These are phyloP conservation scores for Mamestra configurata DNA, from an alignment of 1,140 invertebrate species.

Conservation along the genomic window DNA sequence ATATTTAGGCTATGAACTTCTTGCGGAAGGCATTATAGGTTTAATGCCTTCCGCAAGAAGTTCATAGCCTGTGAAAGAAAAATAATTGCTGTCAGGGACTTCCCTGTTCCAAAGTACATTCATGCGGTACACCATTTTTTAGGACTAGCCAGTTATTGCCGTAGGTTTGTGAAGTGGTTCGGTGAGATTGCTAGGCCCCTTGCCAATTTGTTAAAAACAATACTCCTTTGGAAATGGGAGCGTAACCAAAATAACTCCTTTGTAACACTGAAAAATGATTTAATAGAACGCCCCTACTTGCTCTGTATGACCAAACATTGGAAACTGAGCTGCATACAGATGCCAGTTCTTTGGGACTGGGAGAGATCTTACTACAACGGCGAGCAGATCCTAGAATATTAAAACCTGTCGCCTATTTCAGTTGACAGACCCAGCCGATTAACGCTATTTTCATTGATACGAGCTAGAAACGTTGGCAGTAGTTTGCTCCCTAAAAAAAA, in stretches of 20 bases:
- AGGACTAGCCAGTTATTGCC: not conserved
- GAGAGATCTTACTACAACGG: too few relatives aligned
- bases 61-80: not conserved
- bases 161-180: not conserved
- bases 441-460: too few relatives aligned
- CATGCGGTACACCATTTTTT: not conserved
- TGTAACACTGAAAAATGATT: conserved; percentile 57
- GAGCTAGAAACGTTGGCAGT: too few relatives aligned
- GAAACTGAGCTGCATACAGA: too few relatives aligned
- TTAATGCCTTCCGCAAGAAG: too few relatives aligned
- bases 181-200: not conserved
- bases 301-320: too few relatives aligned
- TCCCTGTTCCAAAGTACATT: not conserved
- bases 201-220: not conserved
- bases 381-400: too few relatives aligned
- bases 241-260: not conserved
- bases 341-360: too few relatives aligned
- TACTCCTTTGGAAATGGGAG: not conserved
- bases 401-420: too few relatives aligned
- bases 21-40: not conserved
- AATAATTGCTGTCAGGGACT: not conserved
- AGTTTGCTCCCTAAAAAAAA: too few relatives aligned
- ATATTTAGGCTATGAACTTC: not conserved
- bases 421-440: too few relatives aligned
- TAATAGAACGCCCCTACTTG: too few relatives aligned